Percentiles rank a stretch among this genome's conserved stretches.
These are phyloP conservation scores for Diorhabda carinulata DNA, from an alignment of 1,140 invertebrate species.

Conservation along the genomic window DNA sequence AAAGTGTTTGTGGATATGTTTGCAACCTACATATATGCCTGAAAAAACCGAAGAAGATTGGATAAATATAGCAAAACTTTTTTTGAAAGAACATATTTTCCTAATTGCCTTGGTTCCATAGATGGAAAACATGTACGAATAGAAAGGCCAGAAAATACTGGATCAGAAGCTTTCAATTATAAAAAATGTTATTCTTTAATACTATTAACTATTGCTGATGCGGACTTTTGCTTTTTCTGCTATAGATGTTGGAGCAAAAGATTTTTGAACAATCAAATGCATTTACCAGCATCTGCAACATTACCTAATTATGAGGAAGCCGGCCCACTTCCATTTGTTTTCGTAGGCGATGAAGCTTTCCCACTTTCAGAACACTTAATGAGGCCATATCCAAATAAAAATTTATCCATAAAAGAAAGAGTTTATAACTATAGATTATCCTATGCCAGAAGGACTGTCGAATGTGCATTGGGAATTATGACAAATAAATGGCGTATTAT, in stretches of 20 bases:
- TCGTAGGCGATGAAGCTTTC: background rate
- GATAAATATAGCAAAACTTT: too few species aligned
- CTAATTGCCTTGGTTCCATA: slow-evolving; percentile 44
- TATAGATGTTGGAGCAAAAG: slow-evolving; percentile 43
- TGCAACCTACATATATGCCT: too few species aligned
- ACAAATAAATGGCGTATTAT: slow-evolving; percentile 43
- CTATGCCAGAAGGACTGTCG: slow-evolving; percentile 44
- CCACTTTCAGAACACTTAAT: background rate
- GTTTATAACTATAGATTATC: slow-evolving; percentile 50
- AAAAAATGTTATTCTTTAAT: slow-evolving; percentile 45
- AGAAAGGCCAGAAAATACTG: slow-evolving; percentile 36
- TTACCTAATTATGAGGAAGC: too few species aligned
- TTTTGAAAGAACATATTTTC: too few species aligned
- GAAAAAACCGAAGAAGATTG: too few species aligned
- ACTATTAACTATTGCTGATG: slow-evolving; percentile 48
- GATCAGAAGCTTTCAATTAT: slow-evolving; percentile 48
- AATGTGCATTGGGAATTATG: slow-evolving; percentile 45
- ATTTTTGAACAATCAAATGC: background rate
- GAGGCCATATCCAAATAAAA: background rate
- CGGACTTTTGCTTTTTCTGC: slow-evolving; percentile 47
- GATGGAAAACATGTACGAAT: slow-evolving; percentile 51
- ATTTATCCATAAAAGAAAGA: slow-evolving; percentile 15
- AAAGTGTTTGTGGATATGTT: too few species aligned
- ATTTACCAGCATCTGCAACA: too few species aligned
- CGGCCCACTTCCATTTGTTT: too few species aligned